Evolutionary conservation across 2,797 vertebrate species (phyloP), one percentile per base, ranked within the genome.

Genomic region (Synaphobranchus kaupii): DNA sequence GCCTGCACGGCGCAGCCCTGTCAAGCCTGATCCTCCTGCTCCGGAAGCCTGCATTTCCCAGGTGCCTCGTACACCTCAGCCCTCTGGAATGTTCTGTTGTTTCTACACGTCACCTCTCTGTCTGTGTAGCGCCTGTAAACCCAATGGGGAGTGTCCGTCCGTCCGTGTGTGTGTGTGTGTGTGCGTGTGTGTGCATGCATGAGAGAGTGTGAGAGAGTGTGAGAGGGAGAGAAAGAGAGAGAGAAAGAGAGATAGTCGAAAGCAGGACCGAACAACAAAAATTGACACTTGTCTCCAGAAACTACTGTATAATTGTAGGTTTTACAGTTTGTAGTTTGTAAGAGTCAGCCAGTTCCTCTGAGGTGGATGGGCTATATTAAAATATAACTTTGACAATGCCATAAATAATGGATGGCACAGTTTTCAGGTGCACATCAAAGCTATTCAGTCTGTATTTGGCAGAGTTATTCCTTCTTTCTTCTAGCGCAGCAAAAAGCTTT

Each of bases 381-480:
- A 90, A 86, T 78, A 88, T 82, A 78, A 85, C 87, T 86, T 84
- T 89, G 88, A 92, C 88, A 92, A 89, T 25, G 31, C 80, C 73
- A 86, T 90, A 85, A 93, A 92, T 88, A 93, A 91, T 88, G 82
- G 89, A 94, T 73, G 87, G 90, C 89, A 89, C 89, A 92, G 90
- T 89, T 92, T 85, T 90, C 86, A 94, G 89, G 90, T 90, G 93
- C 91, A 92, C 86, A 91, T 89, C 84, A 54, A 50, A 44, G 87
- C 89, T 85, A 92, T 90, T 91, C 90, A 63, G 9, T 90, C 88
- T 90, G 89, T 89, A 90, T 88, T 92, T 88, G 85, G 68, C 60
- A 52, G 86, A 84, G 87, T 90, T 93, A 90, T 85, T 88, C 88
- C 25, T 44, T 76, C 17, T 94, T 89, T 89, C 86, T 90, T n/a